Percentiles rank a stretch among this genome's conserved stretches.
Evolutionary conservation across 2,888 invertebrate species (phyloP).

Genomic region (Himalopsyche tibetana): DNA sequence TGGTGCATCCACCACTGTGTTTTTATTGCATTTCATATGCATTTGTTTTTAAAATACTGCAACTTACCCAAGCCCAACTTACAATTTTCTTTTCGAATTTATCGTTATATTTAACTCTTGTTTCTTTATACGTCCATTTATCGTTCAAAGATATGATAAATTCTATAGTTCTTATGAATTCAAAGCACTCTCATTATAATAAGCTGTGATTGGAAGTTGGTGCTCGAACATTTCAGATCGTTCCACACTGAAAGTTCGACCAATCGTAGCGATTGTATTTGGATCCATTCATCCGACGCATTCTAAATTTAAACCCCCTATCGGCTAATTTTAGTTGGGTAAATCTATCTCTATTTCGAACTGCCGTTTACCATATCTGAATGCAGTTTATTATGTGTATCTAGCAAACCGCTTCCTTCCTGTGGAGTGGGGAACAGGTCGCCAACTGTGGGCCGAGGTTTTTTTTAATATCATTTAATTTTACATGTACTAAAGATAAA

Average conservation of each 20-base stretch:
- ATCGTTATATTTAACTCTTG: no score
- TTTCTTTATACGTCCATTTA: no score
- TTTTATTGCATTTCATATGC: no score
- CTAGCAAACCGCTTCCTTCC: constrained; percentile 19
- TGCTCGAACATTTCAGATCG: not conserved
- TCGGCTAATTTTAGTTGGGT: constrained; percentile 11
- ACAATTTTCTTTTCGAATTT: no score
- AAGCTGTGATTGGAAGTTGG: not conserved
- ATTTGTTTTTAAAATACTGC: no score
- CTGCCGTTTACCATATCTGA: constrained; percentile 33
- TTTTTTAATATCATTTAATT: no score
- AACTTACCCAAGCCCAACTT: no score
- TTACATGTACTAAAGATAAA: no score
- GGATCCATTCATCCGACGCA: constrained; percentile 38
- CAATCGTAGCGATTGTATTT: constrained; percentile 23
- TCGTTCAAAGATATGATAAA: no score
- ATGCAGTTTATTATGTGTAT: constrained; percentile 13
- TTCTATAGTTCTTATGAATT: not conserved
- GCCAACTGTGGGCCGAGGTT: not conserved
- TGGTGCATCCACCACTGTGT: no score
- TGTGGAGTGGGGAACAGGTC: not conserved
- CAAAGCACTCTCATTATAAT: not conserved
- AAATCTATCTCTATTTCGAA: not conserved
- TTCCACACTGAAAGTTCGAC: not conserved
- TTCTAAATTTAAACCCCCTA: constrained; percentile 35